Base-by-base conservation (phyloP, 2,113 vertebrate species). In the Scomber scombrus region DNA sequence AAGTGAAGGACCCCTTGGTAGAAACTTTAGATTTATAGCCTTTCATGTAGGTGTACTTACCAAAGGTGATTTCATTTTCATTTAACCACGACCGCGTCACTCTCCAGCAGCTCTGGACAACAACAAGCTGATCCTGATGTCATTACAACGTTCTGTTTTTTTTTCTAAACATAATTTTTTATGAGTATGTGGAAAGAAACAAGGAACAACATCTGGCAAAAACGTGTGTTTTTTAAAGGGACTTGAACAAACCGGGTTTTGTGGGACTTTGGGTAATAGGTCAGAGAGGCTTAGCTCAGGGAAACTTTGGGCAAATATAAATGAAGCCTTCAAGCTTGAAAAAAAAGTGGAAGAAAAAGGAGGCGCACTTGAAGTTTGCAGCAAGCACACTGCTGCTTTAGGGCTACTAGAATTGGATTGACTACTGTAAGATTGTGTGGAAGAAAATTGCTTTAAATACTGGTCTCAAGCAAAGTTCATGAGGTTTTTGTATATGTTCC, bases 261-360 rank as follows among this genome's bases (percentile, higher is more conserved):
- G 94, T 95, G 72, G 85, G 85, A 92, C 88, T 92, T 88, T 92
- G 86, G 92, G 91, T 93, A 92, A 91, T 91, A 92, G 93, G 89
- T 93, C 89, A 92, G 82, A 52, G 83, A 87, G 84, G 76, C 90
- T 94, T 88, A 93, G 92, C 93, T 93, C 92, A 94, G 87, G 91
- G 93, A 95, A 94, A 94, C 89, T 92, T 87, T 92, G 91, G 85
- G 71, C 85, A 91, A 91, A 90, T 88, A 93, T 91, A 92, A 93
- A 89, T 64, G 77, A 78, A 64, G 82, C 88, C 76, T 90, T 90
- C 71, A 87, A 84, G 62, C 64, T 60, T 45, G 70, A 69, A 16
- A 79, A 72, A 78, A 79, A 81, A 31, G 23, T 26, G 43, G 11
- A 69, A 72, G 67, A 87, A 83, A 57, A 64, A 62, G 9, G 65